These are phyloP conservation scores for Unio pictorum DNA, from an alignment of 2,888 invertebrate genomes.

Conservation along the genomic window DNA sequence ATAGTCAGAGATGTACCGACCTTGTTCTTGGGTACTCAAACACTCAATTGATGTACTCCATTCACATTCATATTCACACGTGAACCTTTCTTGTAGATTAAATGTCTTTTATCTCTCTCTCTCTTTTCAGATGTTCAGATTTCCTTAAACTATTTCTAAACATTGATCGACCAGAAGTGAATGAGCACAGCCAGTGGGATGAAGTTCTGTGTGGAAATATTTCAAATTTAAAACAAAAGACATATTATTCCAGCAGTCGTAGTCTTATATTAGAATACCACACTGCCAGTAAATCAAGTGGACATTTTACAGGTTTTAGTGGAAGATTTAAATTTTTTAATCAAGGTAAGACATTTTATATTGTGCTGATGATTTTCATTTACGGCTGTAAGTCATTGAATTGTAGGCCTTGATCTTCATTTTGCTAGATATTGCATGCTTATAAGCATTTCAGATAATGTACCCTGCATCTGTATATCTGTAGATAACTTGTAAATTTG, in stretches of 20 bases:
- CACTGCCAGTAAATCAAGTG: constrained; percentile 43
- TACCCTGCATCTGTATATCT: no score
- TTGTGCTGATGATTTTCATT: not conserved
- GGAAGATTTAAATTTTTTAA: constrained; percentile 66
- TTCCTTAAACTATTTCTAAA: constrained; percentile 64
- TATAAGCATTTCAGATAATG: no score
- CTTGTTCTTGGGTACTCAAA: no score
- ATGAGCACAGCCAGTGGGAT: constrained; percentile 58
- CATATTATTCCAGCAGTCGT: constrained; percentile 63
- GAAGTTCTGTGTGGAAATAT: constrained; percentile 67
- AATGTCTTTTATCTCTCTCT: constrained; percentile 3
- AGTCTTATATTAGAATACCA: constrained; percentile 68
- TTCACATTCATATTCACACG: no score
- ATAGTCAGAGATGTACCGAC: not conserved
- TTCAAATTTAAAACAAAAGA: constrained; percentile 56
- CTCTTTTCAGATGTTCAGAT: constrained; percentile 64
- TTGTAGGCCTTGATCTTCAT: no score
- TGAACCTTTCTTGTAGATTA: not conserved
- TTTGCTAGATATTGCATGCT: no score
- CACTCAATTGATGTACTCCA: no score
- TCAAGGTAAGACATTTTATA: constrained; percentile 57
- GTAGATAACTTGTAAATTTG: no score
- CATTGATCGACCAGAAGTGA: constrained; percentile 66
- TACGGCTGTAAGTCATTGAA: no score
- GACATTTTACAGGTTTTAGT: constrained; percentile 62